phyloP scores from a whole-genome alignment of 2,888 invertebrate genomes.

The Rhamnusium bicolor region DNA sequence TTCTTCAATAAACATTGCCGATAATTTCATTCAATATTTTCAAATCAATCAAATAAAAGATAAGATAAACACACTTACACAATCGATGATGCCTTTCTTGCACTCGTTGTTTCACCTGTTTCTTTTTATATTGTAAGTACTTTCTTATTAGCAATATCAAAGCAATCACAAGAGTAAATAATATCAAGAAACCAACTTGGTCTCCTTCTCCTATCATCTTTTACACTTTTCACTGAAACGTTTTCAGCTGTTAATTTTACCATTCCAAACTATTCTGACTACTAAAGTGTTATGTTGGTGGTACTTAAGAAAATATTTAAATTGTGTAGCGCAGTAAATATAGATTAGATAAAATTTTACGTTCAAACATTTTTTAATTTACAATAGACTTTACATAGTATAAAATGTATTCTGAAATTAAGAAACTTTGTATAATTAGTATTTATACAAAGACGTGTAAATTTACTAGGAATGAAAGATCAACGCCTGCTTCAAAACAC shows the following conservation, averaged over 20 bases:
- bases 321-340: conserved; percentile 15
- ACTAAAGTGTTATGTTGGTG: neutral
- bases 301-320: conserved; percentile 28
- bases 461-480: neutral
- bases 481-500: neutral
- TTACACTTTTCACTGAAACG: neutral
- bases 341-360: conserved; percentile 24
- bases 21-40: too few relatives aligned
- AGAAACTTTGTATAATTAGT: neutral
- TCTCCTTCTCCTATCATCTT: conserved; percentile 5
- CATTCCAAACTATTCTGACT: neutral
- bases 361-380: conserved; percentile 4
- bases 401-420: neutral
- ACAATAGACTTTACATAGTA: neutral
- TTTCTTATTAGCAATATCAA: conserved; percentile 19
- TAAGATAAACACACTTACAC: too few relatives aligned
- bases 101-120: conserved; percentile 4
- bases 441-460: neutral
- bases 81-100: neutral
- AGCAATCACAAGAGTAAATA: conserved; percentile 5
- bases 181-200: conserved; percentile 14
- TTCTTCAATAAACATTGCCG: too few relatives aligned
- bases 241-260: neutral
- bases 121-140: conserved; percentile 13
- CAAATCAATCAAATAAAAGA: too few relatives aligned